Base-by-base conservation (phyloP, 2,113 vertebrate genomes). In the Uropsilus gracilis region DNA sequence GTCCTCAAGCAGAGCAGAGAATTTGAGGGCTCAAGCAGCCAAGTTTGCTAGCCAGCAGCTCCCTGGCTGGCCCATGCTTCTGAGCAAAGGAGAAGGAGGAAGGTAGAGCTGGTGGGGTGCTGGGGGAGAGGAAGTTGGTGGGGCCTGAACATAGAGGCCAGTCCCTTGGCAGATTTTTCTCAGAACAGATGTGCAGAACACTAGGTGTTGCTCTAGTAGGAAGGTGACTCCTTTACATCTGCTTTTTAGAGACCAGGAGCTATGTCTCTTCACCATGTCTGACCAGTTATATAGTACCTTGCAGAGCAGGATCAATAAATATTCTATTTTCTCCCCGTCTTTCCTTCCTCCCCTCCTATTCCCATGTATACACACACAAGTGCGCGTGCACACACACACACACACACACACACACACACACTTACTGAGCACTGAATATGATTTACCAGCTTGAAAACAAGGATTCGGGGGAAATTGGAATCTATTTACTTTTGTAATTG, bases 361-460 rank as follows among this genome's bases (percentile, higher is more conserved):
- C 20, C n/a, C n/a, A 39, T 71, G 69, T 92, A 3, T 20, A 50
- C 16, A 89, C 57, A 72, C 39, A 66, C 42, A 42, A n/a, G n/a
- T n/a, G n/a, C n/a, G n/a, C n/a, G n/a, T n/a, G n/a, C 24, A 50
- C 16, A 89, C 57, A 72, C 39, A 66, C 42, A 42, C 4, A 9
- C 32, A n/a, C n/a, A n/a, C n/a, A n/a, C n/a, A n/a, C 24, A 50
- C 16, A 89, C 57, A 72, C 39, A 66, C 42, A 42, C 4, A 9
- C 32, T 81, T 68, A 72, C 48, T 90, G 61, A 77, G 30, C n/a
- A 55, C 77, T 66, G 46, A 77, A 73, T 86, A 18, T 42, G 18
- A 48, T 77, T 57, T 39, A 63, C 48, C n/a, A 32, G 32, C 76
- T 94, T 75, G 93, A 77, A 78, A 95, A 93, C 39, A 71, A 96